Conservation (phyloP, 2,888 invertebrate species). For the Cantharis rufa region DNA sequence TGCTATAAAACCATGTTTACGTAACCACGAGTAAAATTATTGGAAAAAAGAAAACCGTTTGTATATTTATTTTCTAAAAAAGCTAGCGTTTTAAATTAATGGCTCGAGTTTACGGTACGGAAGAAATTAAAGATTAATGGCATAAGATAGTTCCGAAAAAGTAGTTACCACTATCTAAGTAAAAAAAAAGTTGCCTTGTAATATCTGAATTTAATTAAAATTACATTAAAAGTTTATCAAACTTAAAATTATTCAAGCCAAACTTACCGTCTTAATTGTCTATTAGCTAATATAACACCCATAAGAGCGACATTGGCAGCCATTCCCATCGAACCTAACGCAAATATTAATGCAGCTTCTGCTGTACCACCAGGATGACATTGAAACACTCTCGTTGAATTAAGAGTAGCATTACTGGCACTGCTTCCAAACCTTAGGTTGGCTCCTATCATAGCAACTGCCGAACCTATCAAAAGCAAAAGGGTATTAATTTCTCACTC, state of each 20-base stretch:
- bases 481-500: not conserved
- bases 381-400: constrained; percentile 72
- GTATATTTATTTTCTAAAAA: not conserved
- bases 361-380: constrained; percentile 82
- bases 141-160: not conserved
- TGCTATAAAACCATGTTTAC: not conserved
- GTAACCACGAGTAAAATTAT: not conserved
- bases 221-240: not conserved
- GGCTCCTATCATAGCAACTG: constrained; percentile 79
- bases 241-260: not conserved
- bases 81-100: not conserved
- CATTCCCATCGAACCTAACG: constrained; percentile 78
- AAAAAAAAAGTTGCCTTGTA: not conserved
- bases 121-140: not conserved
- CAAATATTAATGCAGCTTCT: constrained; percentile 77
- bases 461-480: constrained; percentile 61
- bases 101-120: not conserved
- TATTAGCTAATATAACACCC: constrained; percentile 78
- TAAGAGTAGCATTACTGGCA: constrained; percentile 68
- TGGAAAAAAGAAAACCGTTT: not conserved
- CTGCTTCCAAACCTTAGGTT: constrained; percentile 74
- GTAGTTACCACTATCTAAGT: not conserved
- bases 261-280: constrained; percentile 75
- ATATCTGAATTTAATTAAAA: not conserved
- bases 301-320: constrained; percentile 80